Evolutionary conservation across 1,140 invertebrate species (phyloP), one percentile per base, ranked within the genome.

Genomic region (Geopemphigus sp.): DNA sequence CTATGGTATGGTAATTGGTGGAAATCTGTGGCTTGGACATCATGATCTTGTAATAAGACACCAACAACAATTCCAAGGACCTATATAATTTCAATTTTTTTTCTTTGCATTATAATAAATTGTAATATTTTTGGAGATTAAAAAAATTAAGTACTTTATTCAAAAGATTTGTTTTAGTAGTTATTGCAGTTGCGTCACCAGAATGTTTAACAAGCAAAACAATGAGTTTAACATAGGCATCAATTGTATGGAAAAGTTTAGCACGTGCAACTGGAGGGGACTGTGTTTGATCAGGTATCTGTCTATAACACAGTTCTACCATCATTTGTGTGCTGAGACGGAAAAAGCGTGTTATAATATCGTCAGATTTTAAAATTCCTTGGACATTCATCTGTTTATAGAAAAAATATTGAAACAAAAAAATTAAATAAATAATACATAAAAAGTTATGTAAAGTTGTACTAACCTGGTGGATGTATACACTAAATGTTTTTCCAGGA

Each of bases 1-100:
- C 98, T 89, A 84, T 99, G 97, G 87, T 99, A 99, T 0, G 98
- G 96, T 78, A 99, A 87, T 85, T 98, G 96, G 83, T 98, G 95
- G 87, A 99, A 99, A 72, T 97, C 95, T 0, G 89, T 89, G 86
- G 92, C 86, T 82, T 92, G 88, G 87, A 92, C 80, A 87, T 87
- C 97, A 83, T 99, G 97, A 85, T 99, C 98, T 86, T 96, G 94
- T 3, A 98, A 87, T 56, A 99, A 86, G 29, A 97, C 95, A 0
- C 96, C 96, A 19, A 96, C 94, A 4, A 99, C 93, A 82, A 99
- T 97, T 19, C 95, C 96, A 63, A 78, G 74, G n/a, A 78, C 74
- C 74, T 78, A 47, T 39, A 74, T 11, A 61, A 4, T 11, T 1
- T 61, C 32, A 10, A 56, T 5, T 57, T 1, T 64, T 39, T 39